Evolutionary conservation across 2,888 invertebrate species (phyloP), one percentile per base, ranked within the genome.

Genomic region (Ctenicera cuprea): DNA sequence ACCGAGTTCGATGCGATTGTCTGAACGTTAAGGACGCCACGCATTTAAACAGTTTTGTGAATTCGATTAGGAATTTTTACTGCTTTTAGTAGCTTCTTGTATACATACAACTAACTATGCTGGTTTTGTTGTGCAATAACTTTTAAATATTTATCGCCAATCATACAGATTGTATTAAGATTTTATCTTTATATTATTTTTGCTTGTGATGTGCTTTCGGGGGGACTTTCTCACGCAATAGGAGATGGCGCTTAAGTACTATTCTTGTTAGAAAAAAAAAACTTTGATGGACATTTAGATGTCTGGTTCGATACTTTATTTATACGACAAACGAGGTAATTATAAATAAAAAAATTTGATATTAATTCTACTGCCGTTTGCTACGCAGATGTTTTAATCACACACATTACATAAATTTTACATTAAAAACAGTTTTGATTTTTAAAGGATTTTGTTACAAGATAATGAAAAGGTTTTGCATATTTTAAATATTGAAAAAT

Each of bases 181-280:
- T 77, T 71, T 69, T 75, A 77, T 77, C 72, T 74, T 69, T 66
- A 66, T 71, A 68, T 71, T 76, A 74, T 72, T 65, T 52, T 41
- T 50, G 50, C 65, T 57, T 26, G 43, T 14, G 20, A n/a, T 43
- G 33, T 64, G 26, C 26, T 9, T 33, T 33, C 7, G 4, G 33
- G n/a, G 65, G 43, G 64, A 65, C 33, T 71, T 71, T 71, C 71
- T 71, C 71, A 71, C 71, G 64, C 70, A 48, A 68, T 68, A 16
- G 68, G 68, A 68, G 68, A 57, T 33, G 45, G 43, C 45, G 30
- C 68, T 61, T 54, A 37, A 50, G 50, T 50, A 52, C 45, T 30
- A 52, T 50, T 50, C 8, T 37, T 37, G 22, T 16, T 20, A 52
- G 38, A 54, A 37, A 54, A 38, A n/a, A 65, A 52, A 50, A 64